Base-by-base conservation (phyloP, 2,888 invertebrate genomes). In the Embidobia sp. region DNA sequence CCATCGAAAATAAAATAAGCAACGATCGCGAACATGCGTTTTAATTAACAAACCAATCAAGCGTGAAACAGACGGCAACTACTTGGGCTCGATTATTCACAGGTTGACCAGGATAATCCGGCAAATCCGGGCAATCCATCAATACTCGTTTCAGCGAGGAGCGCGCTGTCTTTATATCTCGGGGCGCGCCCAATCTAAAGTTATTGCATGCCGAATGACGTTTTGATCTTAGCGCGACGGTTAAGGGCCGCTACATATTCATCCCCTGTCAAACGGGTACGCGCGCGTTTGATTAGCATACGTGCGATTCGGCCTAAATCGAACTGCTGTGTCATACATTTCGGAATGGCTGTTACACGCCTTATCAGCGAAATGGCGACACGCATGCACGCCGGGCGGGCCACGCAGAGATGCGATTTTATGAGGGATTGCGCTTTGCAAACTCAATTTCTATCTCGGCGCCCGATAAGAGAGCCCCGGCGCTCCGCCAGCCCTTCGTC, bases 391-490 rank as follows among this genome's bases (percentile, higher is more conserved):
- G 49, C 15, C 11, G 27, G 44, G 8, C 22, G 40, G 49, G 51
- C 49, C 42, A 44, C 69, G 57, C 70, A 33, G 63, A 63, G 61
- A 66, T 59, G 66, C 75, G 75, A 78, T 76, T 79, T 72, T 73
- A 76, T 76, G 79, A 78, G 75, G 73, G 79, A 76, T 61, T 69
- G 77, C 80, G 75, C 79, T 81, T 81, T 81, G 82, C 81, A 84
- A 85, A 85, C 85, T 85, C 82, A 84, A 82, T 85, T 85, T 82
- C 82, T 78, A 81, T 82, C 82, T 82, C 77, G 61, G 66, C 75
- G 69, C 72, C 61, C 61, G 84, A 85, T 84, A 85, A 83, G 84
- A 82, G 81, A 73, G 80, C 78, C 79, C 57, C 72, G 78, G 69
- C 37, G 61, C 51, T 57, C 57, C 73, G 73, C 75, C 55, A 57